These are phyloP conservation scores for Pelecanoides urinatrix DNA, from an alignment of 2,113 vertebrate species.

Conservation along the genomic window DNA sequence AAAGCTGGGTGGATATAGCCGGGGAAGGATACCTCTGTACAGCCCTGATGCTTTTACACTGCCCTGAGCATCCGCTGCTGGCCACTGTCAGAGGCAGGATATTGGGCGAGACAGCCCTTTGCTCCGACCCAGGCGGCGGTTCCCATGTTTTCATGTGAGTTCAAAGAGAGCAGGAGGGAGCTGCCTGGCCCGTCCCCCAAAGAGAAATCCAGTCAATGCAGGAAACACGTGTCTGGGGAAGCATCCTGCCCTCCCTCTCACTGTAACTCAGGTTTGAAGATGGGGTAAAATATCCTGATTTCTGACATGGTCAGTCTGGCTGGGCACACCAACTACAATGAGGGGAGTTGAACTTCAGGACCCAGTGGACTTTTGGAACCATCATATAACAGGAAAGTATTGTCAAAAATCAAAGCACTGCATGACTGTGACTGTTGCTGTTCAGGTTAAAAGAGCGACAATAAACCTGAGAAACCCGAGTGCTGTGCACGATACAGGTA, in stretches of 20 bases:
- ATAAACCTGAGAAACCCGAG: neutral
- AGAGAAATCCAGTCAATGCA: neutral
- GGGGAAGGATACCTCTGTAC: neutral
- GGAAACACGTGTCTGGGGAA: neutral
- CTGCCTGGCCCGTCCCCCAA: neutral
- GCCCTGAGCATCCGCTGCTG: neutral
- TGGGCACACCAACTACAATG: neutral
- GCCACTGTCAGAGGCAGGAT: neutral
- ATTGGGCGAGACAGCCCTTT: neutral
- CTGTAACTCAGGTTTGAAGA: neutral
- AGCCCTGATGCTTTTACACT: neutral
- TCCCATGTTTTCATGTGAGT: neutral
- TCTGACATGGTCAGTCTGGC: neutral
- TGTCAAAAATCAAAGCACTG: neutral
- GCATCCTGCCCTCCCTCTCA: neutral
- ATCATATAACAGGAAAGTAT: neutral
- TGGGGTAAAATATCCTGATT: neutral
- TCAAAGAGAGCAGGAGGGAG: neutral
- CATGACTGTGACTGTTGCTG: neutral
- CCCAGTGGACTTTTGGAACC: neutral
- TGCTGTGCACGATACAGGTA: neutral
- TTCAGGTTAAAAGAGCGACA: neutral
- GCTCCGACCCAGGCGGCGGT: fast-evolving
- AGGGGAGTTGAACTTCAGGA: neutral
- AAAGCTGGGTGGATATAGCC: neutral